Percentiles rank a stretch among this genome's conserved stretches.
phyloP scores from a whole-genome alignment of 2,113 vertebrate species.

The Tragelaphus buxtoni region DNA sequence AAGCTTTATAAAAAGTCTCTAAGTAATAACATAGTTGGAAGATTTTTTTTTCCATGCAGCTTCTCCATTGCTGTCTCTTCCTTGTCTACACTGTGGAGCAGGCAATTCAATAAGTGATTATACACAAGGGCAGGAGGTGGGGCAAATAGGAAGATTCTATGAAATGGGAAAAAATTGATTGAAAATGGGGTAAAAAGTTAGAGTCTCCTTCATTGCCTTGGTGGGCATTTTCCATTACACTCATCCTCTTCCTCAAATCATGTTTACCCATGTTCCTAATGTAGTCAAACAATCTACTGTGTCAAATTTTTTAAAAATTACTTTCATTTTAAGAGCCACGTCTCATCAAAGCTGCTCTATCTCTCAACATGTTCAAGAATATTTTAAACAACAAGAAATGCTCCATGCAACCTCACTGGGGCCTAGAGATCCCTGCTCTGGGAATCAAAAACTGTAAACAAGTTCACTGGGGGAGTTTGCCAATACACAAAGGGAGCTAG shows the following conservation, averaged over 20 bases:
- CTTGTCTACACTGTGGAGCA: background rate
- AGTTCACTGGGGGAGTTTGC: background rate
- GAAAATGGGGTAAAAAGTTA: background rate
- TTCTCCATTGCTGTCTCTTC: background rate
- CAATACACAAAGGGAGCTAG: background rate
- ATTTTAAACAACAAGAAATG: constrained; percentile 6
- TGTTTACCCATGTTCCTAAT: background rate
- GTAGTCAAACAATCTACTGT: background rate
- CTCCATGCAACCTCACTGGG: background rate
- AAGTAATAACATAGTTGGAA: background rate
- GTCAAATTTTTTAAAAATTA: background rate
- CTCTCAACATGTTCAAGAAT: background rate
- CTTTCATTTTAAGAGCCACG: background rate
- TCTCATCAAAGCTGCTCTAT: background rate
- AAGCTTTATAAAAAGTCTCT: background rate
- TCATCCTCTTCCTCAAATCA: background rate
- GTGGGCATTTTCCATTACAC: background rate
- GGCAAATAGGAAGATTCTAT: background rate
- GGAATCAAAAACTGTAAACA: background rate
- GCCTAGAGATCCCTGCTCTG: background rate
- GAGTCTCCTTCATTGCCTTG: background rate
- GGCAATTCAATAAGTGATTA: background rate
- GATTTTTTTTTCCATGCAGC: background rate
- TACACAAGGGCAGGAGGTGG: rapidly evolving
- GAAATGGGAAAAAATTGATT: background rate